phyloP scores from a whole-genome alignment of 2,113 vertebrate genomes.

The Scytalopus superciliaris region DNA sequence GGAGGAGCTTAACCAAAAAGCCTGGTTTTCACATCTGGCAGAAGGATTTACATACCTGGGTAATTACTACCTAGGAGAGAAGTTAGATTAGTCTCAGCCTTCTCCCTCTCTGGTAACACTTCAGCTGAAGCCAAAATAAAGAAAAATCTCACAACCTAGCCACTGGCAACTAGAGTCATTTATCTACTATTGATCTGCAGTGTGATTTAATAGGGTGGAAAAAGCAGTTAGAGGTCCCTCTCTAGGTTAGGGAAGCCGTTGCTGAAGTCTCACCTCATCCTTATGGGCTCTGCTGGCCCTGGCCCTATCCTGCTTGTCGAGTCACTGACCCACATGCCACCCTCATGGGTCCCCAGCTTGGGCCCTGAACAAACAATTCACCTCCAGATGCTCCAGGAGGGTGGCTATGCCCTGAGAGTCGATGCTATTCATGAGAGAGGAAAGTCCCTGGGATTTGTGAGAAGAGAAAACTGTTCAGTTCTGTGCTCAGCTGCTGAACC shows the following conservation, averaged over 20 bases:
- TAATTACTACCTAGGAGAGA: neutral
- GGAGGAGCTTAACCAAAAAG: neutral
- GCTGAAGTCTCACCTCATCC: neutral
- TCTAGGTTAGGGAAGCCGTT: neutral
- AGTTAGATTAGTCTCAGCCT: conserved; percentile 15
- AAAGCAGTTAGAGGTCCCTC: neutral
- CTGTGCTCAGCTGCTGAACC: neutral
- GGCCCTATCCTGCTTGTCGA: neutral
- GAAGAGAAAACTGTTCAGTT: neutral
- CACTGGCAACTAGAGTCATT: neutral
- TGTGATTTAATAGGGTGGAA: conserved; percentile 17
- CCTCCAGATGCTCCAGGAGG: neutral
- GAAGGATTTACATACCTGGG: neutral
- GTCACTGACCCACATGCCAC: neutral
- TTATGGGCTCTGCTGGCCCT: accelerated
- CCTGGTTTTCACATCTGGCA: neutral
- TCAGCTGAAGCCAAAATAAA: conserved; percentile 30
- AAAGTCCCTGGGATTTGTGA: neutral
- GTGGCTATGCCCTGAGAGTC: accelerated
- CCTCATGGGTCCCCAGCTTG: accelerated
- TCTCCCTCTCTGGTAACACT: neutral
- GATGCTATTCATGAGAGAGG: accelerated
- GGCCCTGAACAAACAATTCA: accelerated
- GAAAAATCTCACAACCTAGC: conserved; percentile 18
- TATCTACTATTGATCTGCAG: neutral